Evolutionary conservation across 1,140 invertebrate species (phyloP).

Genomic region (Neodiprion fabricii): DNA sequence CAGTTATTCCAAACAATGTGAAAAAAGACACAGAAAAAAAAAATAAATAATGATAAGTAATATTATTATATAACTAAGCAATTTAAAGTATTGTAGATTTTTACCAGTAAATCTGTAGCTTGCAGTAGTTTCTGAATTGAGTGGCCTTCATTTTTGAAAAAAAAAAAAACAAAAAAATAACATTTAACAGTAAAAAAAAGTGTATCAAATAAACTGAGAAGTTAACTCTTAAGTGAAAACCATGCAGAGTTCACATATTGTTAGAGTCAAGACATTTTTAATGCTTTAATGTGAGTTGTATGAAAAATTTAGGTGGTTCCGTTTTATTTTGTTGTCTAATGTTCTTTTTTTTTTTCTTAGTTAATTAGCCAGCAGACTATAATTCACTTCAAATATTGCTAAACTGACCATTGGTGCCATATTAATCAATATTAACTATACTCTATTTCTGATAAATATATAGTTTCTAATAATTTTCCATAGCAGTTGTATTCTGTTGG

Average conservation of each 20-base stretch:
- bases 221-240: slow-evolving; percentile 27
- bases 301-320: too few relatives aligned
- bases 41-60: not conserved
- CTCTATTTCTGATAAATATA: not conserved
- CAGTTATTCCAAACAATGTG: too few relatives aligned
- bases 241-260: not conserved
- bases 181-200: slow-evolving; percentile 21
- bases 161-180: slow-evolving; percentile 19
- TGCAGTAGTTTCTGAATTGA: slow-evolving; percentile 45
- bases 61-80: not conserved
- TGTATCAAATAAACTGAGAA: slow-evolving; percentile 21
- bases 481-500: not conserved
- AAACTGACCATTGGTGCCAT: slow-evolving; percentile 54
- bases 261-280: too few relatives aligned
- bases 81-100: not conserved
- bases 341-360: not conserved
- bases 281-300: too few relatives aligned
- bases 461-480: too few relatives aligned
- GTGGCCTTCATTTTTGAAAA: slow-evolving; percentile 52
- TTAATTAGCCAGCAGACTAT: not conserved
- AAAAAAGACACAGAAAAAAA: not conserved
- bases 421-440: slow-evolving; percentile 23
- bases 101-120: slow-evolving; percentile 27
- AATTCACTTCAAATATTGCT: slow-evolving; percentile 12
- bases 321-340: not conserved